A percentile compares a stretch with the other conserved stretches of the same genome.
These are phyloP conservation scores for Corydoras sp. DNA, from an alignment of 2,113 vertebrate genomes.

Conservation along the genomic window DNA sequence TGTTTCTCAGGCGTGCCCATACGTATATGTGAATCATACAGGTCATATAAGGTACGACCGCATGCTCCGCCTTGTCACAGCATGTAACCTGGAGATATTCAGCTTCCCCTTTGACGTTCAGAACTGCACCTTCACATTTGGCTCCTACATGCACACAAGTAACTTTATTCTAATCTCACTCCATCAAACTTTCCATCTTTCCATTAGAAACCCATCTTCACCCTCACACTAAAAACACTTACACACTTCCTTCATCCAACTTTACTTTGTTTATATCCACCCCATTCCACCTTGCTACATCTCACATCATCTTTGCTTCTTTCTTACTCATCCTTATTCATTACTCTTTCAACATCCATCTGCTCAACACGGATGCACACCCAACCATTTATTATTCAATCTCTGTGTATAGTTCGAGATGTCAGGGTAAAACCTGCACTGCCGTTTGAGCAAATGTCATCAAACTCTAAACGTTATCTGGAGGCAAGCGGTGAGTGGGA, in stretches of 20 bases:
- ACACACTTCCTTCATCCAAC: too few species aligned
- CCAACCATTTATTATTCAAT: too few species aligned
- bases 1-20: slow-evolving; percentile 67
- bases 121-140: slow-evolving; percentile 74
- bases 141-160: slow-evolving; percentile 78
- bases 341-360: too few species aligned
- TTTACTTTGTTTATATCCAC: not conserved
- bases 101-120: slow-evolving; percentile 77
- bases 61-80: slow-evolving; percentile 69
- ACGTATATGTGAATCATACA: slow-evolving; percentile 69
- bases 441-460: slow-evolving; percentile 67
- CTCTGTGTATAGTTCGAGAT: slow-evolving; percentile 55
- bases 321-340: not conserved
- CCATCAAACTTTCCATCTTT: too few species aligned
- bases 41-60: slow-evolving; percentile 69
- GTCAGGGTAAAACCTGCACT: slow-evolving; percentile 67
- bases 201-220: too few species aligned
- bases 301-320: too few species aligned
- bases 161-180: slow-evolving; percentile 17
- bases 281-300: not conserved
- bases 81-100: slow-evolving; percentile 77
- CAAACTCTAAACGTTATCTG: slow-evolving; percentile 69
- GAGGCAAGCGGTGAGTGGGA: slow-evolving; percentile 74
- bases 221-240: too few species aligned
- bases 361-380: too few species aligned